These are phyloP conservation scores for Bergia sp. DNA, from an alignment of 92 coral and sea anemone genomes.

Conservation along the genomic window DNA sequence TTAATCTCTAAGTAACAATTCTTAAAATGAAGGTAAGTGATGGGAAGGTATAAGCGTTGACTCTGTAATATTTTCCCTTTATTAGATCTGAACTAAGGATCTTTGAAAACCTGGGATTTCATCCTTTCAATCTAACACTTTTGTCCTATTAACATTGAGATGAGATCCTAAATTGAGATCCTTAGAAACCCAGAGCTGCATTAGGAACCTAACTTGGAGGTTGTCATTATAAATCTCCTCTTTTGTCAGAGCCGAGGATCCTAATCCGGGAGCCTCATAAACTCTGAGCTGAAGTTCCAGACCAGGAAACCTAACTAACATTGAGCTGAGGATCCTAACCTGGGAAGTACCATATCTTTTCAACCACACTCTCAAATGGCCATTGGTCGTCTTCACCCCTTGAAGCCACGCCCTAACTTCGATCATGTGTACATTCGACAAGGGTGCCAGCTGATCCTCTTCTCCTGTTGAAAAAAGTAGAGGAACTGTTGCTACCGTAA, in stretches of 20 bases:
- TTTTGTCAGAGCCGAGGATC: neutral
- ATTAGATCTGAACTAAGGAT: too few species aligned
- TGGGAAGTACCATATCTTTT: constrained; percentile 38
- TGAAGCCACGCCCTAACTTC: constrained; percentile 35
- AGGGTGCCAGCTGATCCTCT: constrained; percentile 34
- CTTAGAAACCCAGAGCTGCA: neutral
- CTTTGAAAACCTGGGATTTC: too few species aligned
- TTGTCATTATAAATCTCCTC: too few species aligned
- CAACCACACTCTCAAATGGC: constrained; percentile 31
- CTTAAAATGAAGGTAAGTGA: too few species aligned
- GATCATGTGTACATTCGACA: constrained; percentile 31
- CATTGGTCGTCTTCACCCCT: constrained; percentile 21
- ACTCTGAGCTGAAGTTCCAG: neutral
- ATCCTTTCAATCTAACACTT: too few species aligned
- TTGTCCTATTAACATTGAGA: neutral
- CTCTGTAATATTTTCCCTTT: too few species aligned
- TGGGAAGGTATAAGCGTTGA: too few species aligned
- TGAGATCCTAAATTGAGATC: neutral
- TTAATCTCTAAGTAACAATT: too few species aligned
- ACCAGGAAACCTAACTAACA: neutral
- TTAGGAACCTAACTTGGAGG: neutral
- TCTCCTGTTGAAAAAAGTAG: neutral
- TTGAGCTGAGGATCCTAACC: constrained; percentile 15
- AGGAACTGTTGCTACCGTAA: too few species aligned
- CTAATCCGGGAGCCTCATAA: neutral